Evolutionary conservation across 2,797 vertebrate species (phyloP), one percentile per base, ranked within the genome.

Genomic region (Pangasius sanitwongsei): DNA sequence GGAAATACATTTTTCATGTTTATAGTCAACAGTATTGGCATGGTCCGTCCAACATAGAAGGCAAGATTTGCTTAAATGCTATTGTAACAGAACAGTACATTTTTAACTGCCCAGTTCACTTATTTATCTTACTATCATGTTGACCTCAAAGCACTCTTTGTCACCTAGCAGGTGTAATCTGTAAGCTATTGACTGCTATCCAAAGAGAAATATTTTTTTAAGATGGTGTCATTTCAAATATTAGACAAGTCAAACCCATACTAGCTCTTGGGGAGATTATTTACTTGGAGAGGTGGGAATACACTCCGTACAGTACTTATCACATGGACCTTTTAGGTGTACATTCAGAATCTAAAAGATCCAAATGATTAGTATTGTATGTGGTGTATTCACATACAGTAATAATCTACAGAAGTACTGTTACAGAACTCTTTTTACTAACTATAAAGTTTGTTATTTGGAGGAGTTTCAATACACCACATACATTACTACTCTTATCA

Each of bases 171-270:
- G 20, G n/a, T 81, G 18, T 25, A 23, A 74, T 86, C 74, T 57
- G 2, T 23, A 65, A 7, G 20, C 13, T 41, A n/a, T 72, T 70
- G 83, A 86, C 59, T 37, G 53, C 2, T 72, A 82, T 61, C 75
- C 48, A 44, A 59, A 74, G 37, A 61, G 34, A 3, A 37, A 78
- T 74, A 88, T 92, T 90, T 87, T n/a, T 41, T 53, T 0, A 63
- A 81, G 92, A 93, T 92, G 5, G 25, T 34, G 86, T 53, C 18
- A 23, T 11, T 55, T 77, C 11, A 63, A 72, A 63, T 28, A 63
- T 87, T 20, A 25, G 4, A 65, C 67, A 34, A 65, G 78, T 86
- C 28, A 25, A 80, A 85, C n/a, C 13, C 70, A 57, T 85, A 70
- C 65, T 86, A 28, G 23, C 0, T 2, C 20, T 75, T 28, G 11